Evolutionary conservation across 2,888 invertebrate genomes (phyloP).

Genomic region (Epirrhoe alternata): DNA sequence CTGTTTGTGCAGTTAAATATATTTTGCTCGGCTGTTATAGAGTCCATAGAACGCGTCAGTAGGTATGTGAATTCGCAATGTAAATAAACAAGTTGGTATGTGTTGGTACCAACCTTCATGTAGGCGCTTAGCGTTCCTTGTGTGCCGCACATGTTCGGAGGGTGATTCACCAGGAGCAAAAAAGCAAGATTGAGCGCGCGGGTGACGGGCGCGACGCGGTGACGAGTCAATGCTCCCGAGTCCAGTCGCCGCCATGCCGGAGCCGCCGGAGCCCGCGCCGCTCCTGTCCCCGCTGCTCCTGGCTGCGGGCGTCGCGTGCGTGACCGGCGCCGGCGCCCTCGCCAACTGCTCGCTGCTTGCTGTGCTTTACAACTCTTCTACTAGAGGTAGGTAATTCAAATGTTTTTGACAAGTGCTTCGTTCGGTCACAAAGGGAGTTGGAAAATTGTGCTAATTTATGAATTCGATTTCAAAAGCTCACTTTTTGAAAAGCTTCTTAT

Average conservation of each 20-base stretch:
- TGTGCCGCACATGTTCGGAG: conserved; percentile 70
- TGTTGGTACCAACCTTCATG: conserved; percentile 35
- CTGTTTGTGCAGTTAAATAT: not conserved
- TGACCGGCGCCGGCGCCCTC: conserved; percentile 76
- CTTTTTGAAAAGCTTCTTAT: no score
- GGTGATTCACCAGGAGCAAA: conserved; percentile 79
- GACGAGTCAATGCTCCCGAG: conserved; percentile 81
- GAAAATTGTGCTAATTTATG: no score
- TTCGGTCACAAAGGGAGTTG: no score
- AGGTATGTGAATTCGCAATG: conserved; percentile 40
- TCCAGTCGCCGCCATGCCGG: conserved; percentile 75
- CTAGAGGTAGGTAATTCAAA: conserved; percentile 66
- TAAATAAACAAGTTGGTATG: conserved; percentile 37
- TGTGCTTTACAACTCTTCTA: conserved; percentile 73
- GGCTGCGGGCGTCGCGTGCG: conserved; percentile 65
- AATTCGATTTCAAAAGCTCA: no score
- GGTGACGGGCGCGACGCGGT: conserved; percentile 64
- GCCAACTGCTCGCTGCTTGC: conserved; percentile 74
- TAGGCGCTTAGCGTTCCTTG: conserved; percentile 60
- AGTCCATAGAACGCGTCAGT: conserved; percentile 21
- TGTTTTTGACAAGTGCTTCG: not conserved
- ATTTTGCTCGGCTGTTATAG: not conserved
- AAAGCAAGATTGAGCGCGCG: conserved; percentile 69
- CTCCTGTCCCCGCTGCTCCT: conserved; percentile 71
- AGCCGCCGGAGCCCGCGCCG: conserved; percentile 65